Evolutionary conservation across 2,113 vertebrate species (phyloP).

Genomic region (Piprites chloris): DNA sequence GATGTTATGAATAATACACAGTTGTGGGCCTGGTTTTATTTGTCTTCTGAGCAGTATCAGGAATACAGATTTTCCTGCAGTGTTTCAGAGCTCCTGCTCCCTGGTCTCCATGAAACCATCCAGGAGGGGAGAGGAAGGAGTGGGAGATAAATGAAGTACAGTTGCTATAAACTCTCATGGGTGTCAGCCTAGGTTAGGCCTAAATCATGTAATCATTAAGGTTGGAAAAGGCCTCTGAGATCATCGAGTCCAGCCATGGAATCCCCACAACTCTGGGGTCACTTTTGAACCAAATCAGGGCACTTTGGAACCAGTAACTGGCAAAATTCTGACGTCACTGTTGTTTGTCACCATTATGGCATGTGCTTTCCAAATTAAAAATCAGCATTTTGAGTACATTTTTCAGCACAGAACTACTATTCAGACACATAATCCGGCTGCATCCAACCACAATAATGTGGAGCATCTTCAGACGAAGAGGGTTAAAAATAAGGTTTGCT

Average conservation of each 20-base stretch:
- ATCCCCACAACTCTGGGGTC: background rate
- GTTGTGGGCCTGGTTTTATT: too few relatives aligned
- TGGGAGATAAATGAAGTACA: background rate
- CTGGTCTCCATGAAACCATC: background rate
- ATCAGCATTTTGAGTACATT: background rate
- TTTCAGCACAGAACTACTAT: background rate
- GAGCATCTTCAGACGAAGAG: background rate
- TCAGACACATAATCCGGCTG: background rate
- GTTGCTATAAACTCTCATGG: background rate
- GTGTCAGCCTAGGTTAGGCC: background rate
- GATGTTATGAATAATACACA: too few relatives aligned
- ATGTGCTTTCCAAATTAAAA: background rate
- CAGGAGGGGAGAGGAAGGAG: background rate
- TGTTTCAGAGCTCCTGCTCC: background rate
- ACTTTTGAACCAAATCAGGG: background rate
- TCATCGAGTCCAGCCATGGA: background rate
- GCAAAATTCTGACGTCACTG: background rate
- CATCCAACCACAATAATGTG: fast-evolving
- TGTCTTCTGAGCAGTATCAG: background rate
- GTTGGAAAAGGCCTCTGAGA: background rate
- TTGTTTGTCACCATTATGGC: background rate
- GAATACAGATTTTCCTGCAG: background rate
- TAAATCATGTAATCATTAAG: background rate
- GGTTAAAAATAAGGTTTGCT: background rate
- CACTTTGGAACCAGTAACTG: background rate